Percentiles rank a stretch among this genome's conserved stretches.
phyloP scores from a whole-genome alignment of 2,888 invertebrate species.

The Chloromyia formosa region DNA sequence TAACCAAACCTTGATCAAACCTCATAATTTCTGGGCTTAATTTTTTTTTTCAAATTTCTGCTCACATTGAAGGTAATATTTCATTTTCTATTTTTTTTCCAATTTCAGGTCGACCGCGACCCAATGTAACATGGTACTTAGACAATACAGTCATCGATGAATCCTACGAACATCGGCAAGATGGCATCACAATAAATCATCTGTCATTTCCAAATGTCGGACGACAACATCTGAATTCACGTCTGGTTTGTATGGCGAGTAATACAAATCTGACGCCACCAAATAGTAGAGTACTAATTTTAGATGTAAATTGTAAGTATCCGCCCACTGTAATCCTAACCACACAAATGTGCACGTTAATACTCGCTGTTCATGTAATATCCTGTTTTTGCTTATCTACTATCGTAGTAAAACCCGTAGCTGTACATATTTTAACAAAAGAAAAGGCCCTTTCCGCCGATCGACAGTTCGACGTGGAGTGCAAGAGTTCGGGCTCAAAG shows the following conservation, averaged over 20 bases:
- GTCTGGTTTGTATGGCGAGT: constrained; percentile 86
- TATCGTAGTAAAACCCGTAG: constrained; percentile 83
- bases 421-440: constrained; percentile 84
- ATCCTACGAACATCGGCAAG: constrained; percentile 75
- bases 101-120: constrained; percentile 77
- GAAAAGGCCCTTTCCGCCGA: constrained; percentile 85
- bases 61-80: no score
- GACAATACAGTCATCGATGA: constrained; percentile 87
- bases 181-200: constrained; percentile 80
- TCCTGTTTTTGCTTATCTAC: background rate
- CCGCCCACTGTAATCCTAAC: no score
- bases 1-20: no score
- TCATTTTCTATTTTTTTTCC: no score
- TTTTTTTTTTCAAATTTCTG: no score
- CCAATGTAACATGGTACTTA: constrained; percentile 84
- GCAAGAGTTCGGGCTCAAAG: constrained; percentile 84
- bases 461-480: constrained; percentile 86
- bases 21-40: no score
- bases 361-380: background rate
- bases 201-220: constrained; percentile 82
- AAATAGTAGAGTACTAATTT: constrained; percentile 78
- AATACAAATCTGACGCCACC: constrained; percentile 86
- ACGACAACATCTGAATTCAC: constrained; percentile 82
- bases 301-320: constrained; percentile 87
- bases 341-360: no score